A percentile compares a stretch with the other conserved stretches of the same genome.
Evolutionary conservation across 2,888 invertebrate species (phyloP).

Genomic region (Argynnis bischoffii): DNA sequence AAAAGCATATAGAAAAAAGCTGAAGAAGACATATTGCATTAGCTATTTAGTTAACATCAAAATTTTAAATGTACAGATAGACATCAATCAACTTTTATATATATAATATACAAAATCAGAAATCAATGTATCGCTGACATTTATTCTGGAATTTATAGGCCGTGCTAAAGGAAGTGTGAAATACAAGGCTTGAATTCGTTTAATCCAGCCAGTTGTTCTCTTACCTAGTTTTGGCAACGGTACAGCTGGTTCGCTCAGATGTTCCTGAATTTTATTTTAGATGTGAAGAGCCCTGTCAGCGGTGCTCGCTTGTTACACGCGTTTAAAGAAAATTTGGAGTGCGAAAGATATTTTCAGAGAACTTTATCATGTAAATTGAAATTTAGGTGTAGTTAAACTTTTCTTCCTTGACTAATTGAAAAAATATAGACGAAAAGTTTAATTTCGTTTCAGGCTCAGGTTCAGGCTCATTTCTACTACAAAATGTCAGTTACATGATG

Average conservation of each 20-base stretch:
- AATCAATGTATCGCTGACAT: background rate
- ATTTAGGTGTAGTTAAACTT: slow-evolving; percentile 11
- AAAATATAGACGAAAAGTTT: background rate
- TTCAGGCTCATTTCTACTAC: no score
- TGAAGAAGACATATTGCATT: no score
- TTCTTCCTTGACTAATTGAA: background rate
- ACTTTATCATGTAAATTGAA: slow-evolving; percentile 16
- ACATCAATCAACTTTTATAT: no score
- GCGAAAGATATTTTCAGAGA: slow-evolving; percentile 18
- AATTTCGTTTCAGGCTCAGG: no score
- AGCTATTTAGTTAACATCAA: no score
- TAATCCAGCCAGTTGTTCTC: slow-evolving; percentile 23
- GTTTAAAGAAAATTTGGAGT: slow-evolving; percentile 27
- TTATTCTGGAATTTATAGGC: no score
- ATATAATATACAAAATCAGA: background rate
- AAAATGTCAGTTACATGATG: no score
- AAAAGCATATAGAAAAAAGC: no score
- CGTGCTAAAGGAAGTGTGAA: slow-evolving; percentile 17
- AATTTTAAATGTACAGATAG: no score
- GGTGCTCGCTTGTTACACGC: slow-evolving; percentile 26
- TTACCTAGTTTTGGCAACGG: slow-evolving; percentile 27
- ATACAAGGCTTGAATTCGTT: slow-evolving; percentile 25
- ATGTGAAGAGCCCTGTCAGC: slow-evolving; percentile 29
- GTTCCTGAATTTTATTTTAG: slow-evolving; percentile 35
- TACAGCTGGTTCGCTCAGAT: slow-evolving; percentile 27